Percentiles rank a stretch among this genome's conserved stretches.
These are phyloP conservation scores for Elephas maximus DNA, from an alignment of 2,113 vertebrate genomes.

Conservation along the genomic window DNA sequence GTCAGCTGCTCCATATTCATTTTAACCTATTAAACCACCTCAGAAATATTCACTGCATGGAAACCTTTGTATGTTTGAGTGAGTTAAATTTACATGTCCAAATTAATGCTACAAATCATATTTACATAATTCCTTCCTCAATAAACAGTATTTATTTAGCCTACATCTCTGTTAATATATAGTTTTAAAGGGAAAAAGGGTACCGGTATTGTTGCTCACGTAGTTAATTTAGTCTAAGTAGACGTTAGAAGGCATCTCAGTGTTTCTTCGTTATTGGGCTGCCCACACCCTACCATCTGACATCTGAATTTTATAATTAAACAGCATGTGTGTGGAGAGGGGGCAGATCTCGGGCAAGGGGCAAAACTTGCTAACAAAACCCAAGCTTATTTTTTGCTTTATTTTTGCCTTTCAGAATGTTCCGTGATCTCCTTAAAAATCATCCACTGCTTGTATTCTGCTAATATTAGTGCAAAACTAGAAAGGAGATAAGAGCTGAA, in stretches of 20 bases:
- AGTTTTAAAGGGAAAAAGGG: conserved; percentile 82
- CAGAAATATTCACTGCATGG: conserved; percentile 88
- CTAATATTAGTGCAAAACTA: conserved; percentile 65
- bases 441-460: conserved; percentile 64
- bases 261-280: conserved; percentile 45
- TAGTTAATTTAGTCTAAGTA: conserved; percentile 84
- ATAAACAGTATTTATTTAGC: conserved; percentile 85
- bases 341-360: conserved; percentile 62
- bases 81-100: conserved; percentile 87
- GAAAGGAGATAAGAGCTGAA: conserved; percentile 62
- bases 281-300: neutral
- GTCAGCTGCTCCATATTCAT: conserved; percentile 89
- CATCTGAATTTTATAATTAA: conserved; percentile 81
- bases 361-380: conserved; percentile 49
- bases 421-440: conserved; percentile 71
- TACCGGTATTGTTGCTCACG: conserved; percentile 64
- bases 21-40: conserved; percentile 87
- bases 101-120: conserved; percentile 89
- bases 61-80: conserved; percentile 86
- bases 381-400: neutral
- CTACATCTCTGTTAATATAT: conserved; percentile 84
- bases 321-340: neutral
- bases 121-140: conserved; percentile 88
- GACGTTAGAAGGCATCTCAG: conserved; percentile 79
- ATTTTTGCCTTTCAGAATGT: conserved; percentile 66